A percentile compares a stretch with the other conserved stretches of the same genome.
phyloP scores from a whole-genome alignment of 2,888 invertebrate genomes.

The Bruchidius siliquastri region DNA sequence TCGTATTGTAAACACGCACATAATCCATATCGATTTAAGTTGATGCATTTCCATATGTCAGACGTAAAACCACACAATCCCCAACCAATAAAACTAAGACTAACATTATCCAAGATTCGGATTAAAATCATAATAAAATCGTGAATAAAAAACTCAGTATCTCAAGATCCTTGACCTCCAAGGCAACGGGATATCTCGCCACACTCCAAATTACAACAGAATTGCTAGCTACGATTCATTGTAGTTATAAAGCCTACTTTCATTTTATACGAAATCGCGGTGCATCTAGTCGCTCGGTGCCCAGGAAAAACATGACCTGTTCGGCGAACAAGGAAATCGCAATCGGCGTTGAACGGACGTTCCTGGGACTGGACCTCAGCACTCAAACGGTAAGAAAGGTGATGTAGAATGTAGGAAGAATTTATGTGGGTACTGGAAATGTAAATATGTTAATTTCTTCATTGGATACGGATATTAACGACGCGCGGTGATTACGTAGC shows the following conservation, averaged over 20 bases:
- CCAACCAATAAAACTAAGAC: neutral
- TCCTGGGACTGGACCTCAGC: constrained; percentile 80
- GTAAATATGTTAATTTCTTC: neutral
- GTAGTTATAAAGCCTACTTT: neutral
- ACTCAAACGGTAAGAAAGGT: constrained; percentile 54
- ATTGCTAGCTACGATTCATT: neutral
- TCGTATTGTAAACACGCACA: neutral
- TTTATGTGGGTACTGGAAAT: neutral
- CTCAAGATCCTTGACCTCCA: neutral
- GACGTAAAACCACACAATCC: neutral
- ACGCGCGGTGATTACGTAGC: neutral
- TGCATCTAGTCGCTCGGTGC: neutral
- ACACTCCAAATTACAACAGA: neutral
- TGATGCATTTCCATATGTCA: neutral
- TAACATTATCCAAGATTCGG: neutral
- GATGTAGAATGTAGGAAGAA: neutral
- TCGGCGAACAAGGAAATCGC: neutral
- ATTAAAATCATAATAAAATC: neutral
- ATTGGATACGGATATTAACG: neutral
- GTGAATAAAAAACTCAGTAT: neutral
- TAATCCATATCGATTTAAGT: neutral
- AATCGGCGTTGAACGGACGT: constrained; percentile 47
- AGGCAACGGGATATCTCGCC: neutral
- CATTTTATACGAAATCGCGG: neutral
- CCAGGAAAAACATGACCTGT: neutral